Conservation (phyloP, 2,113 vertebrate species). For the Zootoca vivipara region DNA sequence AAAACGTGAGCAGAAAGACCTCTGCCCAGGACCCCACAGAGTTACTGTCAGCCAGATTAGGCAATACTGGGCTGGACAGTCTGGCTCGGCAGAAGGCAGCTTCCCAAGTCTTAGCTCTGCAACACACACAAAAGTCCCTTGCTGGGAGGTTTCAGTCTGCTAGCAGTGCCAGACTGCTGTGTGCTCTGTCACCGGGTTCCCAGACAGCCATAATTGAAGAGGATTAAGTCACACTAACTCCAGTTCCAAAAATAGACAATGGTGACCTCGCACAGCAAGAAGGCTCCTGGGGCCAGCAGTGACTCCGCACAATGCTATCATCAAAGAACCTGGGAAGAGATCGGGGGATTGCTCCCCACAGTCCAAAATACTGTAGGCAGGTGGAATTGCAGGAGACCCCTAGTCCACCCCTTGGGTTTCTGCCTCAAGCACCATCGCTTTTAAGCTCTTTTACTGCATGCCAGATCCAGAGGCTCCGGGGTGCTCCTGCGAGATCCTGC, state of each 20-base stretch:
- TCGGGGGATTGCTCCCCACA: not conserved
- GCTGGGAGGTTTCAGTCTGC: not conserved
- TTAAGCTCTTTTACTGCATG: too few relatives aligned
- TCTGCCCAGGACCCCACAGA: not conserved
- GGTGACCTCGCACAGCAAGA: not conserved
- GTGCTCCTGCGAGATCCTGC: too few relatives aligned
- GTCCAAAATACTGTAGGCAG: not conserved
- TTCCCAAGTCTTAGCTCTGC: not conserved
- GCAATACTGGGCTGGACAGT: too few relatives aligned
- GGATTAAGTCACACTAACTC: constrained; percentile 14
- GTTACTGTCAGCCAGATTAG: not conserved
- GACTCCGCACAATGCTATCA: not conserved
- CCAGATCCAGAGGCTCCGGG: too few relatives aligned
- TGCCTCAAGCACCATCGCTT: not conserved
- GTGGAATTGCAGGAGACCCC: not conserved
- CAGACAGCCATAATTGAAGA: constrained; percentile 5
- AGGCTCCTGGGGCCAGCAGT: not conserved
- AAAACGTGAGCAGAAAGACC: not conserved
- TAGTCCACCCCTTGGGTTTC: not conserved
- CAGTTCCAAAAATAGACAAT: not conserved
- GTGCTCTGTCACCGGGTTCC: not conserved
- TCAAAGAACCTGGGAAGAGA: not conserved
- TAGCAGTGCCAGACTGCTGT: not conserved
- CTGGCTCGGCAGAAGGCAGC: not conserved
- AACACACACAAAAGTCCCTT: not conserved